Conservation (phyloP, 2,797 vertebrate species). For the Sparus aurata region DNA sequence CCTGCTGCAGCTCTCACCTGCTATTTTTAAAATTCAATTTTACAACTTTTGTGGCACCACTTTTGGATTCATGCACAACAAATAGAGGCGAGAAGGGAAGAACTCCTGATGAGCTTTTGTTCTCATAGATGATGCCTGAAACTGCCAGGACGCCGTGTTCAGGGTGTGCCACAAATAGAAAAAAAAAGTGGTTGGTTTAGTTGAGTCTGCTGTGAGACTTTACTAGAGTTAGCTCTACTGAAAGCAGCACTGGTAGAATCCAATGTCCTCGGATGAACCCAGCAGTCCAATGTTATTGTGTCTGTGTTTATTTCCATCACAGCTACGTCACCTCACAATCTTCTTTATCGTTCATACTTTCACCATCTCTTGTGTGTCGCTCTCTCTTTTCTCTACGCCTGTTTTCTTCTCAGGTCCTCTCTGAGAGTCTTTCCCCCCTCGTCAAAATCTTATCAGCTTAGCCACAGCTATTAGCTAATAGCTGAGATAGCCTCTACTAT, state of each 20-base stretch:
- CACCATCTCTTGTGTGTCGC: slow-evolving; percentile 8
- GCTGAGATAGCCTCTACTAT: slow-evolving; percentile 69
- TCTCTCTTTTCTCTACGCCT: slow-evolving; percentile 12
- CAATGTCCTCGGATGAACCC: slow-evolving; percentile 61
- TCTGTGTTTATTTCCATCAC: slow-evolving; percentile 40
- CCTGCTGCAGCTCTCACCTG: not conserved
- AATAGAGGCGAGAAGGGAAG: not conserved
- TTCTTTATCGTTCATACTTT: slow-evolving; percentile 8
- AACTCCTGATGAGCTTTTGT: slow-evolving; percentile 16
- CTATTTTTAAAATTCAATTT: not conserved
- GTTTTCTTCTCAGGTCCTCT: slow-evolving; percentile 31
- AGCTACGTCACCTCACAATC: slow-evolving; percentile 18
- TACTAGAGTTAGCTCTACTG: slow-evolving; percentile 24
- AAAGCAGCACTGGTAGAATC: slow-evolving; percentile 13
- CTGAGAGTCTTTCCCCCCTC: slow-evolving; percentile 42
- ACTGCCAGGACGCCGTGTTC: slow-evolving; percentile 22
- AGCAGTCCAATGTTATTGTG: slow-evolving; percentile 21
- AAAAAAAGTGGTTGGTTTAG: slow-evolving; percentile 43
- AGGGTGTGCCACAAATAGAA: slow-evolving; percentile 55
- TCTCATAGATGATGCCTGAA: slow-evolving; percentile 34
- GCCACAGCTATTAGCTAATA: slow-evolving; percentile 82
- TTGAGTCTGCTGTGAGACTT: slow-evolving; percentile 29
- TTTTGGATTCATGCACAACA: not conserved
- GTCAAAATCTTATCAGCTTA: slow-evolving; percentile 70
- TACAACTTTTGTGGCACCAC: not conserved